Percentiles rank a stretch among this genome's conserved stretches.
phyloP scores from a whole-genome alignment of 2,113 vertebrate species.

The Cavia aperea region DNA sequence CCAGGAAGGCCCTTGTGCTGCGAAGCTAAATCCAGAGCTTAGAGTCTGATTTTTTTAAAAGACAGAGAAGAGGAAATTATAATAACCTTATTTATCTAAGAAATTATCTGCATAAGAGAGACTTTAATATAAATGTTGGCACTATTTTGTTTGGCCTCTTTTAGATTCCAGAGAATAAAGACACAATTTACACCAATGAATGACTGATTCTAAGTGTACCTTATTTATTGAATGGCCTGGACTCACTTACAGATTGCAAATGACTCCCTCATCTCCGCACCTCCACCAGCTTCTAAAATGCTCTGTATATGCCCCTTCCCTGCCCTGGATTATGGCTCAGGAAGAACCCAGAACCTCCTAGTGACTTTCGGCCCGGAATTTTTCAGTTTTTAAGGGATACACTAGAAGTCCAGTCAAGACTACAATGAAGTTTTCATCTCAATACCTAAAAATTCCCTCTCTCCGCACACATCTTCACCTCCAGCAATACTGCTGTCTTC shows the following conservation, averaged over 20 bases:
- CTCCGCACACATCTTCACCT: background rate
- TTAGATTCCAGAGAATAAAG: background rate
- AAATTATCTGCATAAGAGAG: background rate
- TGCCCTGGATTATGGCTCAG: background rate
- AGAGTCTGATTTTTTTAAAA: background rate
- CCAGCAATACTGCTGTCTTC: background rate
- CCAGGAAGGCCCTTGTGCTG: too few relatives aligned
- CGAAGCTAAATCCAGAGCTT: too few relatives aligned
- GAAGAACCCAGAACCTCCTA: background rate
- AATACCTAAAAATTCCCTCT: background rate
- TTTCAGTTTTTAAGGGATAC: background rate
- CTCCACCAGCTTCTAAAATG: background rate
- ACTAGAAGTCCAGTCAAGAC: background rate
- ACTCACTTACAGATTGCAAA: background rate
- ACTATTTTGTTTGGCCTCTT: background rate
- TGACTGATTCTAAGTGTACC: background rate
- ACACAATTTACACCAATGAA: background rate
- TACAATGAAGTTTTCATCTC: background rate
- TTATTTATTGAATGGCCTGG: background rate
- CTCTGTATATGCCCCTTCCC: background rate
- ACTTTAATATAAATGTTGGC: background rate
- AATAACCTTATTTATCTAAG: background rate
- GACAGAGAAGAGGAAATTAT: background rate
- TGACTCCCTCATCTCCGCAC: rapidly evolving
- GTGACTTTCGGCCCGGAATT: background rate